phyloP scores from a whole-genome alignment of 2,797 vertebrate species.

The Platalea minor region DNA sequence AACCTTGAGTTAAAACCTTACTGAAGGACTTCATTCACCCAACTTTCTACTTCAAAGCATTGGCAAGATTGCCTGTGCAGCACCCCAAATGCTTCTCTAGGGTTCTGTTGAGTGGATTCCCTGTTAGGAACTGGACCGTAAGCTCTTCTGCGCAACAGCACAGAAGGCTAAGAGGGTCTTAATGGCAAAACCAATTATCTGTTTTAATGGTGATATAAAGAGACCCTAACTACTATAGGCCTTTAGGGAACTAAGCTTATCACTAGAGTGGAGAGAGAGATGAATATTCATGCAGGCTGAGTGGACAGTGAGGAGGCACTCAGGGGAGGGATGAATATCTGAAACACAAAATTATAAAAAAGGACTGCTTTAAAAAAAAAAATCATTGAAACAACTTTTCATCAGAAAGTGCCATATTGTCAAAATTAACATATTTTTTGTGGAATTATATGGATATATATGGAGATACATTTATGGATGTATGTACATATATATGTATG shows the following conservation, averaged over 20 bases:
- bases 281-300: neutral
- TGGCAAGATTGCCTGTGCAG: neutral
- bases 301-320: neutral
- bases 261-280: neutral
- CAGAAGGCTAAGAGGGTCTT: neutral
- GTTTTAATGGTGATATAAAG: conserved; percentile 13
- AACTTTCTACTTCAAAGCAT: neutral
- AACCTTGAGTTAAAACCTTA: no score
- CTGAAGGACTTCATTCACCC: neutral
- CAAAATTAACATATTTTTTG: neutral
- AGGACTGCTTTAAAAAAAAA: neutral
- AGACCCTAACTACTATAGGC: neutral
- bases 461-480: neutral
- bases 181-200: neutral
- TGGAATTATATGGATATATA: neutral
- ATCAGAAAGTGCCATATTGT: neutral
- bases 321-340: neutral
- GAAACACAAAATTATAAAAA: neutral
- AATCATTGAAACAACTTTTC: neutral
- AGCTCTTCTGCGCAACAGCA: neutral
- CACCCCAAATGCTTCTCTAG: neutral
- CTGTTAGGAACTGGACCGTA: neutral
- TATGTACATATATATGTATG: neutral
- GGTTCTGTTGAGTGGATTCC: neutral
- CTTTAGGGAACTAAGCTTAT: neutral